Conservation (phyloP, 2,888 invertebrate genomes). For the Coenonympha glycerion region DNA sequence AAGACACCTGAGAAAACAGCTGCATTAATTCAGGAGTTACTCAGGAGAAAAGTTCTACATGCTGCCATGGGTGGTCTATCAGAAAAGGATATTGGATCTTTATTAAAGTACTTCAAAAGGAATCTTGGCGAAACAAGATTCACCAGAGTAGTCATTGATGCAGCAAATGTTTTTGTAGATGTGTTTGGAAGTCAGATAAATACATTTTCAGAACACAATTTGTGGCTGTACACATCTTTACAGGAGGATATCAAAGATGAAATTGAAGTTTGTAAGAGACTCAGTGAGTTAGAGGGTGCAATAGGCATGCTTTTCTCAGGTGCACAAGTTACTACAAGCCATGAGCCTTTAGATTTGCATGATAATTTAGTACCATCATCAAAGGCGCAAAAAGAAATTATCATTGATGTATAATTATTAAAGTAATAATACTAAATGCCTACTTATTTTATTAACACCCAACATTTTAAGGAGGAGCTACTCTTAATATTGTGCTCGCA, state of each 20-base stretch:
- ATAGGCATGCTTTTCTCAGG: slow-evolving; percentile 80
- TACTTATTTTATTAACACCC: background rate
- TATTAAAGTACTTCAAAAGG: slow-evolving; percentile 85
- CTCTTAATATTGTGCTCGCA: no score
- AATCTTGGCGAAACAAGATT: slow-evolving; percentile 84
- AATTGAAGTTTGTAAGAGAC: slow-evolving; percentile 78
- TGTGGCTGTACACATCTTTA: slow-evolving; percentile 78
- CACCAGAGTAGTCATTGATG: slow-evolving; percentile 83
- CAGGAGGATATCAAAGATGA: slow-evolving; percentile 80
- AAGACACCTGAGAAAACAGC: slow-evolving; percentile 86
- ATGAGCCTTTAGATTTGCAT: slow-evolving; percentile 47
- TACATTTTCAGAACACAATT: slow-evolving; percentile 77
- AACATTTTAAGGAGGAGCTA: no score
- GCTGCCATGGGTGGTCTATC: slow-evolving; percentile 84
- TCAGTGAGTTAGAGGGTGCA: slow-evolving; percentile 81
- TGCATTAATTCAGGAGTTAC: slow-evolving; percentile 88
- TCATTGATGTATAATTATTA: slow-evolving; percentile 64
- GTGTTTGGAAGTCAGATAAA: slow-evolving; percentile 81
- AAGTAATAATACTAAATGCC: background rate
- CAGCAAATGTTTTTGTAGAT: slow-evolving; percentile 84
- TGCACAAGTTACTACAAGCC: slow-evolving; percentile 66
- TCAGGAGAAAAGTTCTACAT: slow-evolving; percentile 85
- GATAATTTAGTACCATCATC: slow-evolving; percentile 52
- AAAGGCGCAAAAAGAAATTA: slow-evolving; percentile 74
- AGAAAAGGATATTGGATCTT: slow-evolving; percentile 77